Evolutionary conservation across 1,140 invertebrate species (phyloP).

Genomic region (Apis dorsata): DNA sequence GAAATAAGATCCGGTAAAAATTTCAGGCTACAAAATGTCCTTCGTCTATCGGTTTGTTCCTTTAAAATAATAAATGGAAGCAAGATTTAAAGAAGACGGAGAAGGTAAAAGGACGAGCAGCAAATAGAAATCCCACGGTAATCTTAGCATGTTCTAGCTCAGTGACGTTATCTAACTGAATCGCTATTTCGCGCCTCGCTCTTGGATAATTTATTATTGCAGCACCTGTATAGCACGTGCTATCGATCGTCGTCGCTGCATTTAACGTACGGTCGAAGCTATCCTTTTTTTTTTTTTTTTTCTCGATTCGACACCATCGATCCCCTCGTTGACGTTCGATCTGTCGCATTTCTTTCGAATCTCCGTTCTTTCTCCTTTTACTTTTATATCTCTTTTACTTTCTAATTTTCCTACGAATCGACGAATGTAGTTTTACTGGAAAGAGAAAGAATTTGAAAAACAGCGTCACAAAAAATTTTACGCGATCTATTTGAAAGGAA

Average conservation of each 20-base stretch:
- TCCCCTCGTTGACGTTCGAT: not conserved
- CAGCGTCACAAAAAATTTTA: not conserved
- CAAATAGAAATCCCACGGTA: slow-evolving; percentile 54
- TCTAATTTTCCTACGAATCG: not conserved
- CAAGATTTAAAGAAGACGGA: slow-evolving; percentile 37
- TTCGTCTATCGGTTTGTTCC: slow-evolving; percentile 12
- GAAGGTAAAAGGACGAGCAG: slow-evolving; percentile 17
- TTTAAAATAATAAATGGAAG: slow-evolving; percentile 37
- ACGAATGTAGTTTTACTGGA: no score
- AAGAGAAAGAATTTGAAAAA: not conserved
- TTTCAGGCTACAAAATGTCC: not conserved
- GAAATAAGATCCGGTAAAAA: not conserved
- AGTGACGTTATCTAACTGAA: slow-evolving; percentile 53
- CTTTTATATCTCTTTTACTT: not conserved
- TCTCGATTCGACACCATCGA: slow-evolving; percentile 32
- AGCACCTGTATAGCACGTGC: slow-evolving; percentile 36
- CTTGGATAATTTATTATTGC: slow-evolving; percentile 63
- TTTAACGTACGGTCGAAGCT: slow-evolving; percentile 44
- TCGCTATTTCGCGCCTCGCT: slow-evolving; percentile 57
- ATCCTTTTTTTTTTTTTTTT: slow-evolving; percentile 36
- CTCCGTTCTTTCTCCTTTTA: not conserved
- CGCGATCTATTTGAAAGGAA: no score
- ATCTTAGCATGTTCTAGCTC: slow-evolving; percentile 52
- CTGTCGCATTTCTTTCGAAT: not conserved
- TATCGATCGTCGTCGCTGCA: slow-evolving; percentile 54